Conservation (phyloP, 2,113 vertebrate species). For the Camelus dromedarius region DNA sequence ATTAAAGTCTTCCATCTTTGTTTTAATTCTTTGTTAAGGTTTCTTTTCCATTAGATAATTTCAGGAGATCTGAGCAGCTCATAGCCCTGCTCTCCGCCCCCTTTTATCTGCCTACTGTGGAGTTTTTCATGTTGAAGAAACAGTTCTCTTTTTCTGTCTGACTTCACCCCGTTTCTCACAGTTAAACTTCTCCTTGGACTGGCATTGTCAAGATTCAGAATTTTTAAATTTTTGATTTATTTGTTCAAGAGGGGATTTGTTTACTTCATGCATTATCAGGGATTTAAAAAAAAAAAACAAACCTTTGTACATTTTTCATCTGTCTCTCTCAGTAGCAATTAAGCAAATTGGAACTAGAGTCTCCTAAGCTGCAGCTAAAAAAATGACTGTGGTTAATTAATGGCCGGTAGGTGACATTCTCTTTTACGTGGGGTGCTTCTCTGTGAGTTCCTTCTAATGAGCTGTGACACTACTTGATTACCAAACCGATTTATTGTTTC, state of each 20-base stretch:
- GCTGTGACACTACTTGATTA: constrained; percentile 68
- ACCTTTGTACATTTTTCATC: constrained; percentile 63
- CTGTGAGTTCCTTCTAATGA: constrained; percentile 65
- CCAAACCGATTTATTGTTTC: constrained; percentile 68
- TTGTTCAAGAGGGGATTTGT: constrained; percentile 48
- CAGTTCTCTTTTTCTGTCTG: background rate
- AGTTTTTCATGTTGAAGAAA: constrained; percentile 57
- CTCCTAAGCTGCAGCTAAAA: constrained; percentile 63
- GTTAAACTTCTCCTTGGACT: constrained; percentile 57
- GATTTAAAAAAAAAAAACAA: background rate
- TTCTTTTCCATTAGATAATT: constrained; percentile 88
- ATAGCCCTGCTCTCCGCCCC: constrained; percentile 20
- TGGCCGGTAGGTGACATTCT: background rate
- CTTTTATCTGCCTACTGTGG: constrained; percentile 68
- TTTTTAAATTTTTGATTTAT: constrained; percentile 64
- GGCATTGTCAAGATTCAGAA: constrained; percentile 70
- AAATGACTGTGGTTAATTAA: constrained; percentile 69
- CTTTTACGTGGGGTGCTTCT: background rate
- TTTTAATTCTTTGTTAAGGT: constrained; percentile 90
- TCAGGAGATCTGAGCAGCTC: constrained; percentile 79
- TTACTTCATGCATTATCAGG: constrained; percentile 65
- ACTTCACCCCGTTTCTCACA: constrained; percentile 45
- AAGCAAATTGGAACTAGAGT: constrained; percentile 71
- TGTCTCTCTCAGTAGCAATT: constrained; percentile 74
- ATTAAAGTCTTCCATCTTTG: constrained; percentile 90